phyloP scores from a whole-genome alignment of 2,113 vertebrate species.

The Leucoraja erinaceus region DNA sequence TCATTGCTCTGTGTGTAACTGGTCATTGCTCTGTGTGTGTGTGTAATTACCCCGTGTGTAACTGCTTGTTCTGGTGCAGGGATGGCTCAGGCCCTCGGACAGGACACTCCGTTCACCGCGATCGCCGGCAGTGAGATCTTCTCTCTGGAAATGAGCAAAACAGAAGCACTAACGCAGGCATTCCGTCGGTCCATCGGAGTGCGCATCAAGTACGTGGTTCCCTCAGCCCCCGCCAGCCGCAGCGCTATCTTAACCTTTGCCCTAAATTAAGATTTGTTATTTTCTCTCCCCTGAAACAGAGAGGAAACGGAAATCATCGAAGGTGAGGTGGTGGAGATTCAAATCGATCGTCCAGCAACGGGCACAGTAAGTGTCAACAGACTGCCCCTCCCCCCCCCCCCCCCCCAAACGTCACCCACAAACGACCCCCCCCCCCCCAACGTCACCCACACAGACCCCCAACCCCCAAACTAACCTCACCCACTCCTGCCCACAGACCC shows the following conservation, averaged over 20 bases:
- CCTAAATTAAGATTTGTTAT: neutral
- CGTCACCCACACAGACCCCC: too few relatives aligned
- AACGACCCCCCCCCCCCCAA: too few relatives aligned
- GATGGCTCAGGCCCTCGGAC: conserved; percentile 79
- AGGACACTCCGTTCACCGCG: conserved; percentile 82
- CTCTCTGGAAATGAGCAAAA: conserved; percentile 91
- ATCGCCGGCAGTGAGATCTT: conserved; percentile 86
- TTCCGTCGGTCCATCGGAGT: conserved; percentile 87
- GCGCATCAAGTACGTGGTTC: conserved; percentile 73
- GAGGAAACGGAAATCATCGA: conserved; percentile 93
- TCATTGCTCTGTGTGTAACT: neutral
- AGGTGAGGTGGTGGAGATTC: conserved; percentile 90
- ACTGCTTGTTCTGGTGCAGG: conserved; percentile 57
- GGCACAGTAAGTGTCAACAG: conserved; percentile 69
- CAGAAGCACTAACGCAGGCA: conserved; percentile 80
- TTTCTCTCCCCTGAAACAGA: conserved; percentile 51
- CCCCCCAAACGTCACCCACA: too few relatives aligned
- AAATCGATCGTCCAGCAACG: conserved; percentile 87
- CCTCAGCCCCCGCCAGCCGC: too few relatives aligned
- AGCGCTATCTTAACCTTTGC: neutral
- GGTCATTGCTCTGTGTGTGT: too few relatives aligned
- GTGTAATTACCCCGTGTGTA: neutral
- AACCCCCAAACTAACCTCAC: too few relatives aligned
- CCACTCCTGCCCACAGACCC: too few relatives aligned
- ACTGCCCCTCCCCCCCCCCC: too few relatives aligned